Percentiles rank a stretch among this genome's conserved stretches.
phyloP scores from a whole-genome alignment of 2,113 vertebrate genomes.

The Pachyramphus minor region DNA sequence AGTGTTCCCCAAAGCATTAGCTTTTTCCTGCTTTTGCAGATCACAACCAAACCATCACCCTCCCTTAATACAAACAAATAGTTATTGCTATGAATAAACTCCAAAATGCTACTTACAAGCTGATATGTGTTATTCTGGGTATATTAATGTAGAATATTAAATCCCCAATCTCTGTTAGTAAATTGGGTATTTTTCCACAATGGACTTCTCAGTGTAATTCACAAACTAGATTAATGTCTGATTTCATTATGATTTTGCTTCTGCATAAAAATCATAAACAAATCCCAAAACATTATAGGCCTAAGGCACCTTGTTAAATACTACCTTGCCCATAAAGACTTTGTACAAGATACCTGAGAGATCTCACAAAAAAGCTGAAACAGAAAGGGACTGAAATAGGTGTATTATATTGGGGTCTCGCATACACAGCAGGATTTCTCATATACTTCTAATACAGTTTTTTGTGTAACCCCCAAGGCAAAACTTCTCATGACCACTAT shows the following conservation, averaged over 20 bases:
- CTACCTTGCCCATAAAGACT: background rate
- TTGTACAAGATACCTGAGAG: background rate
- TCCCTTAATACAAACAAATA: background rate
- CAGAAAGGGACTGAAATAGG: background rate
- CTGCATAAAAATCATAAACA: background rate
- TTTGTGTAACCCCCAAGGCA: background rate
- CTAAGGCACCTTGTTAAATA: background rate
- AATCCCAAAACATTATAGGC: background rate
- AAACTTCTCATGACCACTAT: background rate
- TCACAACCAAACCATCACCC: background rate
- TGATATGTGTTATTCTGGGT: background rate
- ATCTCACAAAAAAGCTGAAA: background rate
- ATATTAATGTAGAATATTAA: background rate
- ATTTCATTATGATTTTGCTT: background rate
- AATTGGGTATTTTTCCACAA: slow-evolving; percentile 3
- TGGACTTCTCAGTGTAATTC: background rate
- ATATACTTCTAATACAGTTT: background rate
- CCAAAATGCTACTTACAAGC: background rate
- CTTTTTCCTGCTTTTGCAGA: background rate
- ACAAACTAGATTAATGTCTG: background rate
- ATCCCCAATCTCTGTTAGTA: background rate
- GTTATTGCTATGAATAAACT: background rate
- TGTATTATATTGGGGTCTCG: background rate
- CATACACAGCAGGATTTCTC: background rate
- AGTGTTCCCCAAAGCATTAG: background rate